These are phyloP conservation scores for Serripes groenlandicus DNA, from an alignment of 2,888 invertebrate genomes.

Conservation along the genomic window DNA sequence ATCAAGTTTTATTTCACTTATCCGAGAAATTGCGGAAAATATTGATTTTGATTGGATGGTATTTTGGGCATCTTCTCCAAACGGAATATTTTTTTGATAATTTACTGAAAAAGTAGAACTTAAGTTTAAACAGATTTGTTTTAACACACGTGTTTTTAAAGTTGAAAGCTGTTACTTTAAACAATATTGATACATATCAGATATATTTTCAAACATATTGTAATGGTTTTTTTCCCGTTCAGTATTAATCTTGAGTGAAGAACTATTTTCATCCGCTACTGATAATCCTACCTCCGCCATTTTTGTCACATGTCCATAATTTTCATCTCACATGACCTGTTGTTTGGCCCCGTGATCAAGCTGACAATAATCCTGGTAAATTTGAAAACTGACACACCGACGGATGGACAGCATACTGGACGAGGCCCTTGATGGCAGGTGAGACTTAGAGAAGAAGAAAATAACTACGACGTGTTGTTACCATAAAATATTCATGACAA, in stretches of 20 bases:
- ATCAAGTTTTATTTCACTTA: too few species aligned
- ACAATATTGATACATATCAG: too few species aligned
- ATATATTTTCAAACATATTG: too few species aligned
- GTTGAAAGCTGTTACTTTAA: too few species aligned
- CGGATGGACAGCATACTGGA: conserved; percentile 86
- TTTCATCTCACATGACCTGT: conserved; percentile 87
- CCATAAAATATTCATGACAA: too few species aligned
- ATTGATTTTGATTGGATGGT: conserved; percentile 13
- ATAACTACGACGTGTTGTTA: too few species aligned
- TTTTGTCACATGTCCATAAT: conserved; percentile 86
- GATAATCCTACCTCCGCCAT: conserved; percentile 73
- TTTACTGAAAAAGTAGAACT: too few species aligned
- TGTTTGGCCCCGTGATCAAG: conserved; percentile 87
- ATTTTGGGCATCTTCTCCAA: conserved; percentile 9
- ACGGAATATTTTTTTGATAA: neutral
- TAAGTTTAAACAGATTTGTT: too few species aligned
- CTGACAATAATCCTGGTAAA: conserved; percentile 86
- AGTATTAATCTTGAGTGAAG: too few species aligned
- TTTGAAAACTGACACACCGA: conserved; percentile 83
- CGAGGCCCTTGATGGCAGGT: conserved; percentile 86
- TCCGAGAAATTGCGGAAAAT: neutral
- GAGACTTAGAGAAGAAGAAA: too few species aligned
- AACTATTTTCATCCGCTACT: conserved; percentile 48
- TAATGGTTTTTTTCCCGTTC: too few species aligned
- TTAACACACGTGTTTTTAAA: too few species aligned